Evolutionary conservation across 2,113 vertebrate species (phyloP), one percentile per base, ranked within the genome.

Genomic region (Ivindomyrus marchei): DNA sequence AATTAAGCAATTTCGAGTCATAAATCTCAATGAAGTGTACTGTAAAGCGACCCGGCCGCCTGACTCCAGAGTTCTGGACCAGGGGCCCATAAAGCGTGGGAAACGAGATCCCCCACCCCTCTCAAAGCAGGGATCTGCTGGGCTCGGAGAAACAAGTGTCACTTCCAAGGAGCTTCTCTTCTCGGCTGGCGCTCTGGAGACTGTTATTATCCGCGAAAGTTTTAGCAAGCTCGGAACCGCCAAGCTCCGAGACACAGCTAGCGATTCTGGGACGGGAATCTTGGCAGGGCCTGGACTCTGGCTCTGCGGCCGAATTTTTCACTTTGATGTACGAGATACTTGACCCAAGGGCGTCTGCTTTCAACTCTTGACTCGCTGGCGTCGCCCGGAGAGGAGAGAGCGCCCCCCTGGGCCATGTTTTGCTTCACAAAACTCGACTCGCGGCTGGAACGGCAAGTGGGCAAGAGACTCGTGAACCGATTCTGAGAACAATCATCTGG

Each of bases 181-280:
- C 89, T 92, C 91, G 87, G 91, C 92, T 84, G 46, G 52, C 24
- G 42, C 90, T 92, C 90, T 27, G 49, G 89, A 90, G 87, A 93
- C 31, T 93, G 90, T 88, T 92, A 92, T 93, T 92, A 93, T 93
- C 90, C 58, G 84, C 80, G 92, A 92, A 93, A 91, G 93, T 91
- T 91, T 89, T 58, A 92, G 90, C 85, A 92, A 89, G 91, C 87
- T 90, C 92, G 80, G 45, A 91, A 91, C 90, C 94, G 92, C 94
- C 91, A 92, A 92, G 92, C 87, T 91, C 91, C 56, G 92, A 93
- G 92, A 92, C 85, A 92, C 91, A 89, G 91, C 90, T 89, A 92
- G 31, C 89, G 87, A 95, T 93, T 93, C 90, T 92, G 92, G 91
- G 91, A 92, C 92, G 92, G 91, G 80, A 93, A 91, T 93, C 83